These are phyloP conservation scores for Papilio protenor DNA, from an alignment of 2,888 invertebrate species.

Conservation along the genomic window DNA sequence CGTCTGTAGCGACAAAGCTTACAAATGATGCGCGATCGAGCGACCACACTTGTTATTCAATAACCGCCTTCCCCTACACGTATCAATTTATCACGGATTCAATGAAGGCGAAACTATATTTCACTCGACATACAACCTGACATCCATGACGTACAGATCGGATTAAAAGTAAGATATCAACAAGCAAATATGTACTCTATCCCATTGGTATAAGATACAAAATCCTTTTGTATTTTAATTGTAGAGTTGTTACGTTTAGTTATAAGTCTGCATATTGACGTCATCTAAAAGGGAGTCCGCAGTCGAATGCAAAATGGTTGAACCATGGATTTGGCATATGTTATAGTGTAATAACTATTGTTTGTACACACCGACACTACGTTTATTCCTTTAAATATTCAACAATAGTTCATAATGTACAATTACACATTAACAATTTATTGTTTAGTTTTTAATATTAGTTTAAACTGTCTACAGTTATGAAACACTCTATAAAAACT, in stretches of 20 bases:
- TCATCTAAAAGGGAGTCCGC: constrained; percentile 80
- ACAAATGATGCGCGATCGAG: constrained; percentile 66
- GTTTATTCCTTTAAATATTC: constrained; percentile 13
- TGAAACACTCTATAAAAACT: not conserved
- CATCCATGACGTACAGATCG: constrained; percentile 61
- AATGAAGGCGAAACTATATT: constrained; percentile 83
- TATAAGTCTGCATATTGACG: constrained; percentile 76
- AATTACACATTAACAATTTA: not conserved
- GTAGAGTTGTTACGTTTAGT: constrained; percentile 52
- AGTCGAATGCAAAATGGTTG: constrained; percentile 82
- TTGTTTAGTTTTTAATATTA: not conserved
- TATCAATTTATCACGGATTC: constrained; percentile 83
- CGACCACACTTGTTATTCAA: constrained; percentile 82
- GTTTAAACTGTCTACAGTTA: not conserved
- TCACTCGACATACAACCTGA: constrained; percentile 75
- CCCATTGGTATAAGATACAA: constrained; percentile 20
- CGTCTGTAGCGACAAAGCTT: constrained; percentile 55
- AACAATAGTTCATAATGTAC: not conserved
- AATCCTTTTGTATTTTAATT: not conserved
- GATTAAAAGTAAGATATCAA: constrained; percentile 52
- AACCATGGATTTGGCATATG: constrained; percentile 84
- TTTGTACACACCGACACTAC: constrained; percentile 60
- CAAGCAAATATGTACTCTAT: constrained; percentile 44
- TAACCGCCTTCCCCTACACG: constrained; percentile 73
- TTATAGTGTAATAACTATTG: constrained; percentile 74